These are phyloP conservation scores for Hetaerina americana DNA, from an alignment of 1,140 invertebrate genomes.

Conservation along the genomic window DNA sequence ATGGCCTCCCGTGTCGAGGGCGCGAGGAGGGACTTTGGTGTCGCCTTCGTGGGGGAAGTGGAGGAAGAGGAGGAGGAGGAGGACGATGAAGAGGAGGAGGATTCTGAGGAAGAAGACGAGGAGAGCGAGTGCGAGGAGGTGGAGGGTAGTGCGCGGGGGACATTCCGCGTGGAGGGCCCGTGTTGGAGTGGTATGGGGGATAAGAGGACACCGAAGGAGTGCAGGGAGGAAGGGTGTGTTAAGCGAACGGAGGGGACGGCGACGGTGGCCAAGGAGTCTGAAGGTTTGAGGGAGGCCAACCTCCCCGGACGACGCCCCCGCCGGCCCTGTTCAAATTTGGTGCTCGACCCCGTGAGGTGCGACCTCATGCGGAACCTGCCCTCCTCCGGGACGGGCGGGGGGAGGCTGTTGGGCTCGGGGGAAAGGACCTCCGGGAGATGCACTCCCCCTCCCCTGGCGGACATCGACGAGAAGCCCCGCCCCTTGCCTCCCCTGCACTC, in stretches of 20 bases:
- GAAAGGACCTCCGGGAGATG: background rate
- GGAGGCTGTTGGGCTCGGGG: background rate
- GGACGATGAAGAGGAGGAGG: background rate
- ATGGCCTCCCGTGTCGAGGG: background rate
- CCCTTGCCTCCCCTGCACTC: background rate
- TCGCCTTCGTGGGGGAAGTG: background rate
- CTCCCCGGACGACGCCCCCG: background rate
- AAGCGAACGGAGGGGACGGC: background rate
- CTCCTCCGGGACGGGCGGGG: slow-evolving; percentile 8
- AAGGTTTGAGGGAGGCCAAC: background rate
- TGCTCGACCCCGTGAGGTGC: slow-evolving; percentile 14
- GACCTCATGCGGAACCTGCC: slow-evolving; percentile 11
- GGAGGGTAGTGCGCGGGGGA: background rate
- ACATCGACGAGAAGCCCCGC: background rate
- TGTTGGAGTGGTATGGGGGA: background rate
- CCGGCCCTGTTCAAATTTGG: slow-evolving; percentile 8
- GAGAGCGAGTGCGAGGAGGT: no score
- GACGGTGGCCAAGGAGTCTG: background rate
- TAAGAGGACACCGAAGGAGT: no score
- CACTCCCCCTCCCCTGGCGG: background rate
- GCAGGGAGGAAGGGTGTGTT: background rate
- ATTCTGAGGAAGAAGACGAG: background rate
- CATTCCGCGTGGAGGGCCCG: background rate
- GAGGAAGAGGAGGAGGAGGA: background rate
- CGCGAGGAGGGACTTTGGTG: background rate